These are phyloP conservation scores for Melanophora roralis DNA, from an alignment of 2,888 invertebrate species.

Conservation along the genomic window DNA sequence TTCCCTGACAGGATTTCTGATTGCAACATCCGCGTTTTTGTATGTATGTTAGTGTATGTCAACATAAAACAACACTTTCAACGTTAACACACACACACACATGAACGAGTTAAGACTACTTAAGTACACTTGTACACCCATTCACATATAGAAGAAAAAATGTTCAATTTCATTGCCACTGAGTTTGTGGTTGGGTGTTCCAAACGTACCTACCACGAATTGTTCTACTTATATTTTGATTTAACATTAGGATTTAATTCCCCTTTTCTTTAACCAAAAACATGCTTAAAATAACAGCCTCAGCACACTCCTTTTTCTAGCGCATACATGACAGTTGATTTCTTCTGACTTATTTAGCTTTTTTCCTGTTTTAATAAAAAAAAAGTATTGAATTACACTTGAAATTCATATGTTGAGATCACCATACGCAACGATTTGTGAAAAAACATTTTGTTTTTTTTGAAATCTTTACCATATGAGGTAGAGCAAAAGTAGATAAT, in stretches of 20 bases:
- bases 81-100: neutral
- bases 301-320: neutral
- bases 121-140: neutral
- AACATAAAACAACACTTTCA: neutral
- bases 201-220: slow-evolving; percentile 41
- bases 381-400: slow-evolving; percentile 43
- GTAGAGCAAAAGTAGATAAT: neutral
- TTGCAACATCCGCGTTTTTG: slow-evolving; percentile 73
- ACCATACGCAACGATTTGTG: slow-evolving; percentile 20
- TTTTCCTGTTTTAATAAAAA: neutral
- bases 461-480: neutral
- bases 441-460: neutral
- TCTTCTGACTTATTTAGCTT: neutral
- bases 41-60: neutral
- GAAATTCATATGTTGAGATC: slow-evolving; percentile 5
- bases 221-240: slow-evolving; percentile 17
- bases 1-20: slow-evolving; percentile 73
- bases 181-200: slow-evolving; percentile 50
- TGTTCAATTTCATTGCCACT: neutral
- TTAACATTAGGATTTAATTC: slow-evolving; percentile 10
- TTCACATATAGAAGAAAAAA: too few relatives aligned
- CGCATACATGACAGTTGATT: slow-evolving; percentile 25
- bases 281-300: neutral
- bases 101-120: slow-evolving; percentile 1
- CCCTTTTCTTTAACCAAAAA: slow-evolving; percentile 8